These are phyloP conservation scores for Zhengitettix transpicula DNA, from an alignment of 2,888 invertebrate genomes.

Conservation along the genomic window DNA sequence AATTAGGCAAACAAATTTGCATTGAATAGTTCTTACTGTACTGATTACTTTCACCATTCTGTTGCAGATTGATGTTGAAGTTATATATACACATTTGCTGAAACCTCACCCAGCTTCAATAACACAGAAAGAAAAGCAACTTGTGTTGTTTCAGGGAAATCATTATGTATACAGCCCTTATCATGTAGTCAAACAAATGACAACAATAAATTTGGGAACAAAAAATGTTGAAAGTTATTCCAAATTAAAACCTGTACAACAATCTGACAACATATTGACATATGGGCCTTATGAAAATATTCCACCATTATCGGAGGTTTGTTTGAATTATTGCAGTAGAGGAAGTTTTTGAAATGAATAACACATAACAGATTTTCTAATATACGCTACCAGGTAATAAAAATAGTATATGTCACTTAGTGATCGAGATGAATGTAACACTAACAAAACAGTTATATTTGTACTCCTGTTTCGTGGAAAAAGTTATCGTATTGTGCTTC, in stretches of 20 bases:
- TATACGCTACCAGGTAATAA: too few species aligned
- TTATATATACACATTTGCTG: conserved; percentile 58
- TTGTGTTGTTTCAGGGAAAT: conserved; percentile 74
- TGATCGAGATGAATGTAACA: background rate
- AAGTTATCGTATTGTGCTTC: too few species aligned
- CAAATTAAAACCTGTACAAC: conserved; percentile 61
- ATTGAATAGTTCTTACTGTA: too few species aligned
- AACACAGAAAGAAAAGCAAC: conserved; percentile 83
- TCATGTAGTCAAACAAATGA: conserved; percentile 59
- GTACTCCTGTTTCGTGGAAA: too few species aligned
- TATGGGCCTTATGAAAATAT: conserved; percentile 81
- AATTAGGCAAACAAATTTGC: too few species aligned
- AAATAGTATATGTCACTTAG: too few species aligned
- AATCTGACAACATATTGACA: conserved; percentile 60
- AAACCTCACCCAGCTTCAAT: conserved; percentile 77
- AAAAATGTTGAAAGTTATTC: conserved; percentile 68
- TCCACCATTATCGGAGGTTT: conserved; percentile 32
- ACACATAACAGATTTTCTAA: background rate
- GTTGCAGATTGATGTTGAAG: conserved; percentile 38
- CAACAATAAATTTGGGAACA: conserved; percentile 58
- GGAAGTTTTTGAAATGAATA: too few species aligned
- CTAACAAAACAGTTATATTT: background rate
- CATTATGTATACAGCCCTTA: conserved; percentile 77
- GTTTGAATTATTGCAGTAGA: background rate
- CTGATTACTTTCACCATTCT: too few species aligned